These are phyloP conservation scores for Sinocyclocheilus anshuiensis DNA, from an alignment of 2,113 vertebrate species.

Conservation along the genomic window DNA sequence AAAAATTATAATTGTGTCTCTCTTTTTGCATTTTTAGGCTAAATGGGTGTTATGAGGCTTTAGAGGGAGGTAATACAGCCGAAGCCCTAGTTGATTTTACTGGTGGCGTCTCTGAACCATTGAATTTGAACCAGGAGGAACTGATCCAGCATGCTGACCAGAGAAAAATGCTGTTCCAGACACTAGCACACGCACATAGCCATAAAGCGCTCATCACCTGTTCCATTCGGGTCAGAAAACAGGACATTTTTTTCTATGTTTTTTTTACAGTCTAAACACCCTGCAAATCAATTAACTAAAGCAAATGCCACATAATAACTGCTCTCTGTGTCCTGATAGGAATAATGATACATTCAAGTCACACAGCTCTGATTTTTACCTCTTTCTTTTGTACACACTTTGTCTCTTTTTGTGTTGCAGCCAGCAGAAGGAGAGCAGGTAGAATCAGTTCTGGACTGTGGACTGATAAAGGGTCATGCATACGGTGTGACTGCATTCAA, in stretches of 20 bases:
- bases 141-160: slow-evolving; percentile 63
- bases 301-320: background rate
- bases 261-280: background rate
- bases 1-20: background rate
- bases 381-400: background rate
- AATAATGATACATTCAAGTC: background rate
- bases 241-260: background rate
- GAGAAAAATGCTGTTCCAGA: slow-evolving; percentile 75
- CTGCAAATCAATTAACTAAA: background rate
- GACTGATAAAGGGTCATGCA: slow-evolving; percentile 80
- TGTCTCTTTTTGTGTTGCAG: slow-evolving; percentile 55
- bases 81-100: slow-evolving; percentile 83
- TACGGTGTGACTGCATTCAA: slow-evolving; percentile 78
- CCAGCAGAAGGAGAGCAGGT: slow-evolving; percentile 74
- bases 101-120: slow-evolving; percentile 79
- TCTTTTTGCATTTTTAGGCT: slow-evolving; percentile 62
- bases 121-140: slow-evolving; percentile 67
- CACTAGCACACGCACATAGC: slow-evolving; percentile 70
- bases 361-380: too few species aligned
- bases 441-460: slow-evolving; percentile 77
- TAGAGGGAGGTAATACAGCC: slow-evolving; percentile 81
- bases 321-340: background rate
- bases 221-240: slow-evolving; percentile 74
- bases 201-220: slow-evolving; percentile 78
- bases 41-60: slow-evolving; percentile 81